These are phyloP conservation scores for Bombylius discolor DNA, from an alignment of 2,888 invertebrate species.

Conservation along the genomic window DNA sequence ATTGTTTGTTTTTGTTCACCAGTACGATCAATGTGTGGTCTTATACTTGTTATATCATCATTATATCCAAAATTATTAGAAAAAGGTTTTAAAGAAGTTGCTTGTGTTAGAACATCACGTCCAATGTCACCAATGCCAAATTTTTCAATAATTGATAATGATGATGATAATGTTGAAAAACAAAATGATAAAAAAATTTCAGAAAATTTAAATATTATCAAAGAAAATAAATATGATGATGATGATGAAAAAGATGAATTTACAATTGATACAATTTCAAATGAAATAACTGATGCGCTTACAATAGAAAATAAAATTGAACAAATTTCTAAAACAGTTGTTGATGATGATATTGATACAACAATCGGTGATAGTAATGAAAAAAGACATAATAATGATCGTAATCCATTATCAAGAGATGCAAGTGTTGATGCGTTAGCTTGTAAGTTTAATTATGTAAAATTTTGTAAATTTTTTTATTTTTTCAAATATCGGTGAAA, in stretches of 20 bases:
- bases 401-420: conserved; percentile 50
- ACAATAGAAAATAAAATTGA: background rate
- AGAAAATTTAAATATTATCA: no score
- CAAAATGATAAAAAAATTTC: background rate
- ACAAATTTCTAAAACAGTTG: no score
- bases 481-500: background rate
- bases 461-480: background rate
- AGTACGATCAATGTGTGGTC: conserved; percentile 75
- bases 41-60: conserved; percentile 77
- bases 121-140: conserved; percentile 61
- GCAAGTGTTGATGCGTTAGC: conserved; percentile 51
- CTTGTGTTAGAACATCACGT: conserved; percentile 62
- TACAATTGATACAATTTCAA: background rate
- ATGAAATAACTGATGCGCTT: conserved; percentile 15
- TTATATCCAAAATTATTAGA: conserved; percentile 83
- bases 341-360: background rate
- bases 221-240: conserved; percentile 3
- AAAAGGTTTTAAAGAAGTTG: conserved; percentile 66
- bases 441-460: conserved; percentile 25
- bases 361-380: conserved; percentile 15
- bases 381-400: conserved; percentile 21
- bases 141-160: conserved; percentile 30
- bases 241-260: conserved; percentile 17
- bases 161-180: background rate
- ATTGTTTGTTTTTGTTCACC: conserved; percentile 89